phyloP scores from a whole-genome alignment of 2,888 invertebrate species.

The Macroteleia sp. region DNA sequence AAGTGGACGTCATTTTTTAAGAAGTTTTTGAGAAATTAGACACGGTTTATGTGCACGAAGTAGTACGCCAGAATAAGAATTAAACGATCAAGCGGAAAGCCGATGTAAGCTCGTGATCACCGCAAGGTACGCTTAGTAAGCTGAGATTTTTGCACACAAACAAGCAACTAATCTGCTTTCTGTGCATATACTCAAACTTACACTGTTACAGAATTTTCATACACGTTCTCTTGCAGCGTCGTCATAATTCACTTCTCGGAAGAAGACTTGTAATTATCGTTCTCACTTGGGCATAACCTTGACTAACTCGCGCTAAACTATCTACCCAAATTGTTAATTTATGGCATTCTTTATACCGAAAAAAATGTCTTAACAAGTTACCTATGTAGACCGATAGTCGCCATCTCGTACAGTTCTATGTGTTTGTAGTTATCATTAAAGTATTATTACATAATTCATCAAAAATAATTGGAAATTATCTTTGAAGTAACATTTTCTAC shows the following conservation, averaged over 20 bases:
- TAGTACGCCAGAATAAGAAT: conserved; percentile 20
- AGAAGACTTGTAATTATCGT: conserved; percentile 69
- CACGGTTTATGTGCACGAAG: conserved; percentile 25
- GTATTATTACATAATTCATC: too few relatives aligned
- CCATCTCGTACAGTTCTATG: too few relatives aligned
- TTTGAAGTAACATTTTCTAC: too few relatives aligned
- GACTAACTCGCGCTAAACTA: conserved; percentile 59
- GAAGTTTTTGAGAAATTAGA: conserved; percentile 30
- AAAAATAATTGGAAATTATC: too few relatives aligned
- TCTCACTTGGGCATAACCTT: conserved; percentile 60
- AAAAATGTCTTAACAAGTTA: conserved; percentile 27
- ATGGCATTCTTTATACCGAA: conserved; percentile 29
- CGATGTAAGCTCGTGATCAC: conserved; percentile 46
- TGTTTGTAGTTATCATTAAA: too few relatives aligned
- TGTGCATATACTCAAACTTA: conserved; percentile 18
- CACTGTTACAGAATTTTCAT: conserved; percentile 43
- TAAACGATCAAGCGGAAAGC: conserved; percentile 32
- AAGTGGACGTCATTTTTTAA: background rate
- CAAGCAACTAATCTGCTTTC: conserved; percentile 29
- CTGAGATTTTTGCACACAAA: conserved; percentile 43
- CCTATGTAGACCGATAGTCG: too few relatives aligned
- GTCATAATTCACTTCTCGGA: conserved; percentile 74
- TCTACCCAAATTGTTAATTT: conserved; percentile 72
- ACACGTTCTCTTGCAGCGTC: conserved; percentile 62
- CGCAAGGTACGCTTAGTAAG: conserved; percentile 46